These are phyloP conservation scores for Galago senegalensis DNA, from an alignment of 2,797 vertebrate genomes.

Conservation along the genomic window DNA sequence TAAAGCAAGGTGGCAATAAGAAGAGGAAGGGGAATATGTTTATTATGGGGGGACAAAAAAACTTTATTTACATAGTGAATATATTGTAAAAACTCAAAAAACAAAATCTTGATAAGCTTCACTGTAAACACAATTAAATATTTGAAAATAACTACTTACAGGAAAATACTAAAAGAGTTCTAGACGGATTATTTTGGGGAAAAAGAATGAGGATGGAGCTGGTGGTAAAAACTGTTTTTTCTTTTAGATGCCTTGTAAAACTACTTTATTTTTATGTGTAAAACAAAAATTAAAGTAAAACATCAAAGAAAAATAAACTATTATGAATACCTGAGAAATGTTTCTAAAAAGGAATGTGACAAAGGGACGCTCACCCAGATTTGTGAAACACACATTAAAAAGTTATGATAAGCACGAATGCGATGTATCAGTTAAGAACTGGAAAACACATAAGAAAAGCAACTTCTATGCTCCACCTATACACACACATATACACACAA, in stretches of 20 bases:
- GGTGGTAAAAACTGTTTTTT: background rate
- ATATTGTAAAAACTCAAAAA: background rate
- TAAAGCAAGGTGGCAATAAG: background rate
- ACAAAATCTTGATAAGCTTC: background rate
- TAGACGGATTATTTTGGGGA: background rate
- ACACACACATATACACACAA: background rate
- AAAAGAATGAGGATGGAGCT: background rate
- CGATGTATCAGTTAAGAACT: background rate
- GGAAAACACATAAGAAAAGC: background rate
- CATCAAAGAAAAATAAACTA: background rate
- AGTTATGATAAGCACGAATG: background rate
- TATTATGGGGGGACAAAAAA: background rate
- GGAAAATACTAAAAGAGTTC: background rate
- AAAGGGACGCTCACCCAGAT: background rate
- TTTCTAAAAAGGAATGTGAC: background rate
- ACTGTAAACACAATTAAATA: background rate
- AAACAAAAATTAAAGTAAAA: background rate
- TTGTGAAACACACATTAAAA: background rate
- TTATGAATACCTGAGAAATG: background rate
- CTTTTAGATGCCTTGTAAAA: background rate
- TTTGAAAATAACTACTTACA: background rate
- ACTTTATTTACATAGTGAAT: background rate
- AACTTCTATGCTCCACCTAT: background rate
- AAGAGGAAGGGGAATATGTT: background rate
- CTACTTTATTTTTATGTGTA: background rate